phyloP scores from a whole-genome alignment of 2,888 invertebrate genomes.

The Craniophora ligustri region DNA sequence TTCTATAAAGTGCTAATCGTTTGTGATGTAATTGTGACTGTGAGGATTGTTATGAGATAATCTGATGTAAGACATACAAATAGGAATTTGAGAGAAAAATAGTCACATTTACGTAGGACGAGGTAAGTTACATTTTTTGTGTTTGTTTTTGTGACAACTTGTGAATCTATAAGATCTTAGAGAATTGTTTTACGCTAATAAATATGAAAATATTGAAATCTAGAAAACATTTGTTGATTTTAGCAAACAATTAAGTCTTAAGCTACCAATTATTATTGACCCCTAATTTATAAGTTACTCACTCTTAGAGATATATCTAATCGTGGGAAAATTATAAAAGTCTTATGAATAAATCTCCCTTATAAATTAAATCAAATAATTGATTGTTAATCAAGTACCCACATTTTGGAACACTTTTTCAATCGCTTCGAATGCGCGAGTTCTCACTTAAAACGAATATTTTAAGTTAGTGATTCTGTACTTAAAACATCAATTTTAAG shows the following conservation, averaged over 20 bases:
- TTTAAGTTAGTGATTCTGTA: too few relatives aligned
- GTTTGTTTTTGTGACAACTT: neutral
- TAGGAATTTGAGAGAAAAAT: constrained; percentile 36
- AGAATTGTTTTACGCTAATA: too few relatives aligned
- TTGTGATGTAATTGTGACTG: constrained; percentile 18
- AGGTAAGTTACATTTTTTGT: constrained; percentile 25
- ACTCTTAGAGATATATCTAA: neutral
- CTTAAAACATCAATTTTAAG: too few relatives aligned
- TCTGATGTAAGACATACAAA: constrained; percentile 18
- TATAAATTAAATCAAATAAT: neutral
- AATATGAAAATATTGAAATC: too few relatives aligned
- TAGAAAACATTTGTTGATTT: neutral
- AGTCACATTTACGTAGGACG: constrained; percentile 27
- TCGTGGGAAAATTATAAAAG: too few relatives aligned
- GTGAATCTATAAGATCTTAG: neutral
- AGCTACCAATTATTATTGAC: too few relatives aligned
- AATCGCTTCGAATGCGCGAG: neutral
- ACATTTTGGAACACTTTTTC: neutral
- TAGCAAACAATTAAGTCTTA: neutral
- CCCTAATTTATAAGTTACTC: too few relatives aligned
- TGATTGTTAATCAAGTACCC: neutral
- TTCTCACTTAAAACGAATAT: neutral
- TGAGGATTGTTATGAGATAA: constrained; percentile 25
- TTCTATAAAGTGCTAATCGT: constrained; percentile 5
- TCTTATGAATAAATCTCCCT: neutral